These are phyloP conservation scores for Alviniconcha marisindica DNA, from an alignment of 1,140 invertebrate genomes.

Conservation along the genomic window DNA sequence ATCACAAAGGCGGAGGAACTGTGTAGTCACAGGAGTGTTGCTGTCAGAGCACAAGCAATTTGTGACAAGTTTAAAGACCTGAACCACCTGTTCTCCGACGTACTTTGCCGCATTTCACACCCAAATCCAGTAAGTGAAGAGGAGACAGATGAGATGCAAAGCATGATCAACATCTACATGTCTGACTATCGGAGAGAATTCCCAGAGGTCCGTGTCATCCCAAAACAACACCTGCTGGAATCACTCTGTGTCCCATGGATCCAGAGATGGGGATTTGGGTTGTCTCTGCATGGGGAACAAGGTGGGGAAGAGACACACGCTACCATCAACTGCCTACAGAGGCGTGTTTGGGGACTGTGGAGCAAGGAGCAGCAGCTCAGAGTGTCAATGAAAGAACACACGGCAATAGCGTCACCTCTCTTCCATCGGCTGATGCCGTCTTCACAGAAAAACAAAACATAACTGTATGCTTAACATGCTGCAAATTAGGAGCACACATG, in stretches of 20 bases:
- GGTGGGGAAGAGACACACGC: slow-evolving; percentile 6
- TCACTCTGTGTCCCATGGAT: slow-evolving; percentile 3
- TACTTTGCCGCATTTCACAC: neutral
- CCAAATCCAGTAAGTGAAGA: neutral
- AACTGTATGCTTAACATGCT: too few species aligned
- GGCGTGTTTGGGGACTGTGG: neutral
- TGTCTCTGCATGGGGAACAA: slow-evolving; percentile 15
- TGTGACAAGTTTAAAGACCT: neutral
- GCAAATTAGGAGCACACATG: too few species aligned
- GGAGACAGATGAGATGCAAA: neutral
- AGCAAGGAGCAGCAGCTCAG: neutral
- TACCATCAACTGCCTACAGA: neutral
- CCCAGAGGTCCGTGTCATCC: neutral
- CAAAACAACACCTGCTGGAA: slow-evolving; percentile 23
- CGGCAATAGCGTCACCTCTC: neutral
- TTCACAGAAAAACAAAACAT: too few species aligned
- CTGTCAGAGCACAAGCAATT: neutral
- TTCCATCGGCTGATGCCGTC: slow-evolving; percentile 15
- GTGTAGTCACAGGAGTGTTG: neutral
- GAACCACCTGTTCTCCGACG: slow-evolving; percentile 1
- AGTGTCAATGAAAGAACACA: neutral
- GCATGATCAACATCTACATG: neutral
- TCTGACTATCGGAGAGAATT: neutral
- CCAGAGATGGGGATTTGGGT: neutral
- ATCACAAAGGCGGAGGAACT: neutral